phyloP scores from a whole-genome alignment of 2,797 vertebrate species.

The Gadopsis bispinosus region DNA sequence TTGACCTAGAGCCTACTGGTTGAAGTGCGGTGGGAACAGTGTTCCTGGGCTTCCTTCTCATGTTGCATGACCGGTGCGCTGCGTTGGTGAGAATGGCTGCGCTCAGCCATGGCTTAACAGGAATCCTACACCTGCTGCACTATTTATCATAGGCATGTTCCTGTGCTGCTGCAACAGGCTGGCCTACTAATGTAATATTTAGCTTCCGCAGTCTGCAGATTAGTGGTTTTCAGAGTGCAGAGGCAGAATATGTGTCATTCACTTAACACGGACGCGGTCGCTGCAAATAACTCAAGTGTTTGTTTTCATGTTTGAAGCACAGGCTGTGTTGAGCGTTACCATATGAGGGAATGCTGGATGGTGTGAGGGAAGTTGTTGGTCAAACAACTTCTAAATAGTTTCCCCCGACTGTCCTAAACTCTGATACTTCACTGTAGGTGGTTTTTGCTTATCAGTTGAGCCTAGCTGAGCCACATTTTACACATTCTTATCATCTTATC shows the following conservation, averaged over 20 bases:
- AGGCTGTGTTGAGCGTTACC: not conserved
- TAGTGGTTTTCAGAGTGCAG: not conserved
- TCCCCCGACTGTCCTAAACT: not conserved
- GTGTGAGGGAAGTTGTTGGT: slow-evolving; percentile 1
- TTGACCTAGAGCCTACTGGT: not conserved
- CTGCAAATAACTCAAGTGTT: not conserved
- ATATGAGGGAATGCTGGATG: slow-evolving; percentile 2
- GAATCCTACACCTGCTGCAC: slow-evolving; percentile 63
- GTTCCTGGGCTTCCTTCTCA: slow-evolving; percentile 19
- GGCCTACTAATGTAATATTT: slow-evolving; percentile 28
- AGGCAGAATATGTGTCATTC: not conserved
- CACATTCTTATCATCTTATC: slow-evolving; percentile 56
- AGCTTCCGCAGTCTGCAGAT: not conserved
- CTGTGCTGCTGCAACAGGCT: slow-evolving; percentile 22
- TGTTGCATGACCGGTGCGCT: slow-evolving; percentile 42
- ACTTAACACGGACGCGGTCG: not conserved
- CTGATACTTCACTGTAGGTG: not conserved
- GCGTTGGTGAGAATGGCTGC: slow-evolving; percentile 26
- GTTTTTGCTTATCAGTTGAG: slow-evolving; percentile 24
- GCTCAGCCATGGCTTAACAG: slow-evolving; percentile 27
- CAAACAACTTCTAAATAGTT: slow-evolving; percentile 7
- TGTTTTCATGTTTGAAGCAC: not conserved
- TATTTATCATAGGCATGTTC: slow-evolving; percentile 32
- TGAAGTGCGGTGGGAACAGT: not conserved
- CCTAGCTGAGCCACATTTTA: slow-evolving; percentile 66